A percentile compares a stretch with the other conserved stretches of the same genome.
Conservation (phyloP, 2,797 vertebrate genomes). For the Sardinella longiceps region DNA sequence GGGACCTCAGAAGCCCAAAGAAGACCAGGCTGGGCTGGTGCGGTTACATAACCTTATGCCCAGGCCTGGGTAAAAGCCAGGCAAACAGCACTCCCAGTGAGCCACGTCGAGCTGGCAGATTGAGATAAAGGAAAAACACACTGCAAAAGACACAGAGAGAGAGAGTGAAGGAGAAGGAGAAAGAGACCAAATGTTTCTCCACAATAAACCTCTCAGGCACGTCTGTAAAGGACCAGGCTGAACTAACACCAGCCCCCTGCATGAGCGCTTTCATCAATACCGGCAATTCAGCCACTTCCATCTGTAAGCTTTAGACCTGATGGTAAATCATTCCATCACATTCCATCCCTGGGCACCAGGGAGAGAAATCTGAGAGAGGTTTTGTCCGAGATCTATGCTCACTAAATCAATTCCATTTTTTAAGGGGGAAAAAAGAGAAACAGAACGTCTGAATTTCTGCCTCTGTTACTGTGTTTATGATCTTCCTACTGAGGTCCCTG, state of each 20-base stretch:
- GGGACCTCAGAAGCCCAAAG: conserved; percentile 43
- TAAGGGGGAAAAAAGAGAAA: not conserved
- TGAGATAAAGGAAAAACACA: conserved; percentile 37
- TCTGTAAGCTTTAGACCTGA: conserved; percentile 31
- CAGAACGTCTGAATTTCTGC: not conserved
- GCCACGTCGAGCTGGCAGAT: conserved; percentile 44
- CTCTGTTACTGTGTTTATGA: conserved; percentile 16
- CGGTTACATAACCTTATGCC: conserved; percentile 52
- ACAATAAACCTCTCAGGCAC: conserved; percentile 34
- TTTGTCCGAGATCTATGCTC: conserved; percentile 24
- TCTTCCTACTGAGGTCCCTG: not conserved
- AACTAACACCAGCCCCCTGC: conserved; percentile 35
- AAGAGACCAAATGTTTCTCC: conserved; percentile 8
- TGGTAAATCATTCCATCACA: conserved; percentile 32
- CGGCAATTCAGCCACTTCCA: conserved; percentile 35
- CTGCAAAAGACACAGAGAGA: conserved; percentile 22
- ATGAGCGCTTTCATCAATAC: conserved; percentile 36
- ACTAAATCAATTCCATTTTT: conserved; percentile 15
- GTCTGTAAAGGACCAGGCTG: conserved; percentile 22
- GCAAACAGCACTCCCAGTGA: conserved; percentile 48
- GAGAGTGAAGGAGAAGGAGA: not conserved
- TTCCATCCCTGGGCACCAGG: conserved; percentile 10
- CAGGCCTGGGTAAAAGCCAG: conserved; percentile 45
- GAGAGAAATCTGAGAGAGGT: conserved; percentile 13
- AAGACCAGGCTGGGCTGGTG: conserved; percentile 44